Base-by-base conservation (phyloP, 2,888 invertebrate genomes). In the Nipponacmea schrenckii region DNA sequence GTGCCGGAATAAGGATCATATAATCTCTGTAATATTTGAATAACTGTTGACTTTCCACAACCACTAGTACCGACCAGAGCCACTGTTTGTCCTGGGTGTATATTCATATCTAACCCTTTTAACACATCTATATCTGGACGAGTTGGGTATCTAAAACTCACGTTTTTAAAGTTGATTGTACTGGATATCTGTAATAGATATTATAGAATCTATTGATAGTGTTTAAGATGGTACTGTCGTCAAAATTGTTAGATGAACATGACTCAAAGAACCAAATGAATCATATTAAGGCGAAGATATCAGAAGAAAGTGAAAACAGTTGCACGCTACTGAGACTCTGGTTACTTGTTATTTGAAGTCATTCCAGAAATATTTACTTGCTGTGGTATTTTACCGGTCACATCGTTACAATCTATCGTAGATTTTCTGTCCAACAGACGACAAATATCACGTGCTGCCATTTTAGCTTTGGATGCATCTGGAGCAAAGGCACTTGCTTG, bases 1-100 rank as follows among this genome's bases (percentile, higher is more conserved):
- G 12, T 27, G 15, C 85, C 85, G 0, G 62, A 64, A 2, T 79
- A 72, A 5, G 84, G 80, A 70, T 88, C 87, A 75, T 88, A 88
- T 71, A 87, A 87, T 62, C 88, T 72, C 69, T 88, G 85, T 44
- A 88, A 67, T 14, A 88, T 77, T 64, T 82, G 80, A 50, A 85
- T 77, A 12, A 78, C 80, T 2, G 86, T 86, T 64, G 82, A 82
- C 72, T 86, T 86, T 8, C 86, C 86, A 74, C 85, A 86, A 7
- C 86, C 86, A 68, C 83, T 82, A 14, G 78, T 79, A 2, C 86
- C 86, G 10, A 86, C 86, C 46, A 86, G 74, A 8, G 86, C 86
- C 20, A 86, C 62, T 7, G 79, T 83, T 80, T 88, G 81, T 10
- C 90, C 90, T 2, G 86, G 81, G 67, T 84, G 78, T 10, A 88